phyloP scores from a whole-genome alignment of 2,888 invertebrate genomes.

The Thereva nobilitata region DNA sequence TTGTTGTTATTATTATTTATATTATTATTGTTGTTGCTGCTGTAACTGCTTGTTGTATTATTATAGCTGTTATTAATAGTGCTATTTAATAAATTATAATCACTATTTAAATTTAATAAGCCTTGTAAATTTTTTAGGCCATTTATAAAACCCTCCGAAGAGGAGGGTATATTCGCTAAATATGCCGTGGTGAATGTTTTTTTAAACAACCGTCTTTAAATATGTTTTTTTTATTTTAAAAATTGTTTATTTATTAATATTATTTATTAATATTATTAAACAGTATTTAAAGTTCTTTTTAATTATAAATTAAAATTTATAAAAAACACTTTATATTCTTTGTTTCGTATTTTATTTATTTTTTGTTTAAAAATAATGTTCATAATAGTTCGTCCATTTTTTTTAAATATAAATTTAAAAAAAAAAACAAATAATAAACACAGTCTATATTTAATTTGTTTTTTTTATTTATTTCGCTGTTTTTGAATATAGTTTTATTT shows the following conservation, averaged over 20 bases:
- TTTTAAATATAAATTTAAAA: too few relatives aligned
- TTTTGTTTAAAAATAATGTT: background rate
- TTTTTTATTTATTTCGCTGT: too few relatives aligned
- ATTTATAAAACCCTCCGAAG: slow-evolving; percentile 43
- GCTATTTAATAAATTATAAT: slow-evolving; percentile 1
- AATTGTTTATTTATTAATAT: background rate
- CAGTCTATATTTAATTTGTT: too few relatives aligned
- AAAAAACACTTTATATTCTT: background rate
- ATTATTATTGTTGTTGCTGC: slow-evolving; percentile 1
- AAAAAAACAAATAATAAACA: too few relatives aligned
- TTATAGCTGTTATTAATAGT: background rate
- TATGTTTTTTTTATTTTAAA: background rate
- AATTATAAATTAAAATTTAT: too few relatives aligned
- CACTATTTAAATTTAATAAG: slow-evolving; percentile 14
- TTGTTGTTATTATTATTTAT: slow-evolving; percentile 2
- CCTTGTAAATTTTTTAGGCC: slow-evolving; percentile 37
- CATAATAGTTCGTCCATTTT: too few relatives aligned
- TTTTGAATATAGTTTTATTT: too few relatives aligned
- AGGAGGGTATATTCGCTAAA: slow-evolving; percentile 44
- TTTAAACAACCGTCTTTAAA: background rate
- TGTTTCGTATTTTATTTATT: background rate
- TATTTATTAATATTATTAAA: background rate
- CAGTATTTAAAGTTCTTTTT: too few relatives aligned
- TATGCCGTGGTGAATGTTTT: slow-evolving; percentile 43
- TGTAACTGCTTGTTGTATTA: background rate